Evolutionary conservation across 2,888 invertebrate species (phyloP).

Genomic region (Dynastes maya): DNA sequence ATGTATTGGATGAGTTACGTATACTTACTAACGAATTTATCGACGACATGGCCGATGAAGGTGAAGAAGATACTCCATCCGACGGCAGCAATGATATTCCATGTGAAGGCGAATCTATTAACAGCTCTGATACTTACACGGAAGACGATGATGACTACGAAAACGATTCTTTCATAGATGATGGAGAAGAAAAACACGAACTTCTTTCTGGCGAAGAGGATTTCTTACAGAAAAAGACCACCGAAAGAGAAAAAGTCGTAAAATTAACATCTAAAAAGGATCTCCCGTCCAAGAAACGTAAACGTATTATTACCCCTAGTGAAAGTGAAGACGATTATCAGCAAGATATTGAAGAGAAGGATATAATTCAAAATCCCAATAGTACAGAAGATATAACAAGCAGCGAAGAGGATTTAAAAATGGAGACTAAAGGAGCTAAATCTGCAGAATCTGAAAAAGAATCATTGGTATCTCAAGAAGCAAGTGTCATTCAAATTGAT

Average conservation of each 20-base stretch:
- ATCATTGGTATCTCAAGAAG: not conserved
- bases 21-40: conserved; percentile 54
- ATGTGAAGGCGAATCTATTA: conserved; percentile 67
- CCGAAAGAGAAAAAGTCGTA: not conserved
- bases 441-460: not conserved
- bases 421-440: not conserved
- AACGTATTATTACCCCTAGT: conserved; percentile 47
- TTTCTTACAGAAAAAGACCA: conserved; percentile 44
- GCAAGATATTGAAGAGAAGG: conserved; percentile 5
- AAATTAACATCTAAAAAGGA: conserved; percentile 26
- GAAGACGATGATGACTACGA: conserved; percentile 60
- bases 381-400: conserved; percentile 1
- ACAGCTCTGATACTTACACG: conserved; percentile 60
- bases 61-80: conserved; percentile 67
- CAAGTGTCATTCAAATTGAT: not conserved
- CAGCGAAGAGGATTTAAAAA: conserved; percentile 34
- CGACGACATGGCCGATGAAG: conserved; percentile 66
- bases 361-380: conserved; percentile 10
- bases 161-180: conserved; percentile 63
- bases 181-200: conserved; percentile 61
- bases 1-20: conserved; percentile 39
- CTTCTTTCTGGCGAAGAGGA: conserved; percentile 65
- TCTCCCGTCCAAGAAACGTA: conserved; percentile 50
- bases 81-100: conserved; percentile 67
- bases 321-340: conserved; percentile 55